A percentile compares a stretch with the other conserved stretches of the same genome.
Evolutionary conservation across 2,888 invertebrate genomes (phyloP).

Genomic region (Stratiomys singularior): DNA sequence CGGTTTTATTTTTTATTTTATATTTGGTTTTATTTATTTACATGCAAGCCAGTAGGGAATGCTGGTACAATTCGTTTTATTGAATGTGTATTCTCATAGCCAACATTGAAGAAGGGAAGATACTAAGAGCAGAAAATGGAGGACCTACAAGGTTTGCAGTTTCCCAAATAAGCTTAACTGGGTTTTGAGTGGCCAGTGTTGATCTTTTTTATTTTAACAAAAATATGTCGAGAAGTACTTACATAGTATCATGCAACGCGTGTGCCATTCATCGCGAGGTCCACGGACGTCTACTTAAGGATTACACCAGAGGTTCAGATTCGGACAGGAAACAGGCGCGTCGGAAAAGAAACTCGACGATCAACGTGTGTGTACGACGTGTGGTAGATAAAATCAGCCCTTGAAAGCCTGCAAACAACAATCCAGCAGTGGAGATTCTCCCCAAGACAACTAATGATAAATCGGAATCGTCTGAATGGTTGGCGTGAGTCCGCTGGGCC

Average conservation of each 20-base stretch:
- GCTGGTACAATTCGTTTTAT: too few relatives aligned
- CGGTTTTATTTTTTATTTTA: too few relatives aligned
- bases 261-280: constrained; percentile 45
- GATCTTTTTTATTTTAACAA: too few relatives aligned
- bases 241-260: constrained; percentile 49
- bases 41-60: too few relatives aligned
- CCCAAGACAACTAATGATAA: not conserved
- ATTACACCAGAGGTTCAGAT: not conserved
- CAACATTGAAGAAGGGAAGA: too few relatives aligned
- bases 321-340: not conserved
- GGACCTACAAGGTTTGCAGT: too few relatives aligned
- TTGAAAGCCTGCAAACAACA: not conserved
- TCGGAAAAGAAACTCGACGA: not conserved
- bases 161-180: too few relatives aligned
- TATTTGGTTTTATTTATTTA: too few relatives aligned
- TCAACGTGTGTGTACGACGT: not conserved
- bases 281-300: not conserved
- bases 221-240: constrained; percentile 28
- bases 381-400: not conserved
- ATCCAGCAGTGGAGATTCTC: not conserved
- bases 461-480: not conserved
- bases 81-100: too few relatives aligned
- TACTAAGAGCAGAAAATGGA: too few relatives aligned
- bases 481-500: constrained; percentile 7
- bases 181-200: too few relatives aligned